Evolutionary conservation across 1,140 invertebrate species (phyloP).

Genomic region (Solenopsis fugax): DNA sequence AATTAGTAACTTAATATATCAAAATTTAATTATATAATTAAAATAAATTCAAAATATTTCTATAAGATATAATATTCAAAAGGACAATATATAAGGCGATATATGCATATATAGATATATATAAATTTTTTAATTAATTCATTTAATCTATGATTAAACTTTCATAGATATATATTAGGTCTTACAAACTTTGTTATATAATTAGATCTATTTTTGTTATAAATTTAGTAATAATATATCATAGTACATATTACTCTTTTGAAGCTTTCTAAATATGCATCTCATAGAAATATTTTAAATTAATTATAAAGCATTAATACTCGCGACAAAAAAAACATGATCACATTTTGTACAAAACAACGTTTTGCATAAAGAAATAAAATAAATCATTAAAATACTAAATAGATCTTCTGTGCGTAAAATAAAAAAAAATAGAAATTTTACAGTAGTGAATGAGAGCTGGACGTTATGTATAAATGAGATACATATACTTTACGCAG

Average conservation of each 20-base stretch:
- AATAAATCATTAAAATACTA: slow-evolving; percentile 45
- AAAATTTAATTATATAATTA: slow-evolving; percentile 6
- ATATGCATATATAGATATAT: slow-evolving; percentile 12
- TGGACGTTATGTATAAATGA: slow-evolving; percentile 59
- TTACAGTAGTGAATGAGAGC: slow-evolving; percentile 23
- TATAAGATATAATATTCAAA: slow-evolving; percentile 19
- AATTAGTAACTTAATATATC: slow-evolving; percentile 27
- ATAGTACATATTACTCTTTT: slow-evolving; percentile 32
- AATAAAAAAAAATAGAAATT: background rate
- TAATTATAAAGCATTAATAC: slow-evolving; percentile 53
- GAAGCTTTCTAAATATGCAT: background rate
- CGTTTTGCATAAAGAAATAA: slow-evolving; percentile 35
- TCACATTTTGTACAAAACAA: slow-evolving; percentile 40
- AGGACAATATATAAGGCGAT: background rate
- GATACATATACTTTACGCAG: slow-evolving; percentile 59
- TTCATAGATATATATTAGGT: background rate
- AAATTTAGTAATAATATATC: slow-evolving; percentile 36
- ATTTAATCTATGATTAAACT: slow-evolving; percentile 37
- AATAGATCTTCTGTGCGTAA: slow-evolving; percentile 3
- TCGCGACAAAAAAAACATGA: slow-evolving; percentile 26
- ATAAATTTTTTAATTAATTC: slow-evolving; percentile 27
- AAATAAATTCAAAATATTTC: slow-evolving; percentile 33
- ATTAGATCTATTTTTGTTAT: slow-evolving; percentile 39
- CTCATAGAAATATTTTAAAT: slow-evolving; percentile 46
- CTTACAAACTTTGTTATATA: slow-evolving; percentile 33